Evolutionary conservation across 2,888 invertebrate genomes (phyloP).

Genomic region (Sipha maydis): DNA sequence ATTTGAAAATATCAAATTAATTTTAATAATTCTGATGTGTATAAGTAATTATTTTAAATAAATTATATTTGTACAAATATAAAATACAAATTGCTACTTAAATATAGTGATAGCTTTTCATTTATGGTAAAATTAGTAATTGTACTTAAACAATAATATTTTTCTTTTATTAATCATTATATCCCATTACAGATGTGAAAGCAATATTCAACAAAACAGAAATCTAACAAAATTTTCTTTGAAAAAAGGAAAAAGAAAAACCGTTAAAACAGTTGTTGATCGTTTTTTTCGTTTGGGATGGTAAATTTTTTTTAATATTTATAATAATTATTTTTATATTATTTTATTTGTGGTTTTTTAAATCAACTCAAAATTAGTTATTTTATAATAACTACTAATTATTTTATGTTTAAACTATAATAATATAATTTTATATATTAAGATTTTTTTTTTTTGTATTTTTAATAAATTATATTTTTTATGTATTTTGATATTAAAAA

Average conservation of each 20-base stretch:
- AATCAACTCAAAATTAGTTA: background rate
- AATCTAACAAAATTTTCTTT: conserved; percentile 64
- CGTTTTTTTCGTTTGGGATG: conserved; percentile 64
- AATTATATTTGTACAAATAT: too few species aligned
- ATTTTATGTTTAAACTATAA: too few species aligned
- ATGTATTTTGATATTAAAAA: background rate
- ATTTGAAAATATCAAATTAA: too few species aligned
- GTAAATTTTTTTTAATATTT: conserved; percentile 60
- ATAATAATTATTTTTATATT: background rate
- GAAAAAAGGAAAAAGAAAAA: conserved; percentile 63
- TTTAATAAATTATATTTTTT: background rate
- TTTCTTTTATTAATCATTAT: conserved; percentile 4
- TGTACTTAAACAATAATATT: background rate
- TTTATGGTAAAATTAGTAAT: background rate
- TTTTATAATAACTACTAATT: too few species aligned
- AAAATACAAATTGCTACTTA: background rate
- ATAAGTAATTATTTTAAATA: too few species aligned
- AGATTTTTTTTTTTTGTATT: background rate
- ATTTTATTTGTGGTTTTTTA: background rate
- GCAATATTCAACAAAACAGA: conserved; percentile 48
- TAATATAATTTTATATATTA: too few species aligned
- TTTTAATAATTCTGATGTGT: too few species aligned
- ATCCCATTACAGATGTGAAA: conserved; percentile 23
- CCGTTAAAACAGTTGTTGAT: conserved; percentile 63
- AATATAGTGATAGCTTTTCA: background rate